Conservation (phyloP, 2,888 invertebrate genomes). For the Eupithecia subumbrata region DNA sequence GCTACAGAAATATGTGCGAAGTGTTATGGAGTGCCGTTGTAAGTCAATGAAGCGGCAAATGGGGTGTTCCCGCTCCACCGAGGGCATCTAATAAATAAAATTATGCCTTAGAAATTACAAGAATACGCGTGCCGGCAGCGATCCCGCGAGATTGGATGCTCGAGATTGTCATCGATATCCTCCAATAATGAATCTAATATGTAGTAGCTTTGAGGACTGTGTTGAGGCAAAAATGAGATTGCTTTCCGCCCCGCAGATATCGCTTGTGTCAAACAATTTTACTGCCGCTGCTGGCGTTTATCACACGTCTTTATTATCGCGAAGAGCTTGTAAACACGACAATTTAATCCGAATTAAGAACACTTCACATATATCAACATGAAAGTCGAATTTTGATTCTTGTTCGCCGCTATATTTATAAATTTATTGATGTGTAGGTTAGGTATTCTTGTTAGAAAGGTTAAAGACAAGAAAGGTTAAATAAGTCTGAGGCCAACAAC, state of each 20-base stretch:
- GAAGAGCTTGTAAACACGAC: constrained; percentile 44
- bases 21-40: constrained; percentile 83
- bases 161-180: constrained; percentile 79
- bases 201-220: constrained; percentile 69
- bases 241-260: constrained; percentile 44
- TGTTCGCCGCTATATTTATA: constrained; percentile 3
- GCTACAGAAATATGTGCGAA: constrained; percentile 84
- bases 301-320: constrained; percentile 44
- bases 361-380: constrained; percentile 34
- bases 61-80: constrained; percentile 78
- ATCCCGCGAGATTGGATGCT: constrained; percentile 80
- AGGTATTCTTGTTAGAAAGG: constrained; percentile 24
- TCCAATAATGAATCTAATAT: constrained; percentile 79
- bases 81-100: constrained; percentile 83
- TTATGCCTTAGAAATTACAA: constrained; percentile 84
- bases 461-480: constrained; percentile 29
- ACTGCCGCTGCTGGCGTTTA: constrained; percentile 43
- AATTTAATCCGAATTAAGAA: constrained; percentile 36
- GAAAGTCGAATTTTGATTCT: constrained; percentile 21
- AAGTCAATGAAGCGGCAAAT: constrained; percentile 84
- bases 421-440: not conserved
- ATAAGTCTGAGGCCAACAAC: constrained; percentile 27
- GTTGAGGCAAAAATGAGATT: constrained; percentile 60
- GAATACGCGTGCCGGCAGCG: constrained; percentile 76
- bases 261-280: constrained; percentile 45